Evolutionary conservation across 2,797 vertebrate genomes (phyloP).

Genomic region (Phylloscopus collybita): DNA sequence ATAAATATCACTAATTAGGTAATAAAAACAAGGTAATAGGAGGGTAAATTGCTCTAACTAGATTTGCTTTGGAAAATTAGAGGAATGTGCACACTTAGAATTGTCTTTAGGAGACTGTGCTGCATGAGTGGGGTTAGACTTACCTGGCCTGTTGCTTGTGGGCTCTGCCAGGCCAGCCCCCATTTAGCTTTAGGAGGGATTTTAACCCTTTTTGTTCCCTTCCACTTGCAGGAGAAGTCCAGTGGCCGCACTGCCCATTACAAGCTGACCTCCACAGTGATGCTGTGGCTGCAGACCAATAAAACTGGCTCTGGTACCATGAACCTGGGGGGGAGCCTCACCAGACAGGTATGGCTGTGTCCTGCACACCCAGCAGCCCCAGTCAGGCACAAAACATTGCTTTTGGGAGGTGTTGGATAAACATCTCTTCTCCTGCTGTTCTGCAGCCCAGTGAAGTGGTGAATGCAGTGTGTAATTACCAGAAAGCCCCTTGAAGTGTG

Average conservation of each 20-base stretch:
- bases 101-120: not conserved
- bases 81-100: not conserved
- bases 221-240: constrained; percentile 88
- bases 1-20: constrained; percentile 44
- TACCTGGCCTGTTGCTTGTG: not conserved
- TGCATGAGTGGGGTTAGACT: rapidly evolving
- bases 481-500: not conserved
- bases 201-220: not conserved
- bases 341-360: constrained; percentile 88
- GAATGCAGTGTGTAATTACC: not conserved
- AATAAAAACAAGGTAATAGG: constrained; percentile 37
- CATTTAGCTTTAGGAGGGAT: not conserved
- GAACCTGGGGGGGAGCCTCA: constrained; percentile 98
- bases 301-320: constrained; percentile 97
- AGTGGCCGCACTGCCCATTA: constrained; percentile 97
- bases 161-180: not conserved
- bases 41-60: not conserved
- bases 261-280: constrained; percentile 99
- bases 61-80: not conserved
- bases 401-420: not conserved
- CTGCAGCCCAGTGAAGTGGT: not conserved
- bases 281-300: constrained; percentile 99
- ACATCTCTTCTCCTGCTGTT: not conserved
- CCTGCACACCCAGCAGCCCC: not conserved
- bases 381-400: not conserved